A percentile compares a stretch with the other conserved stretches of the same genome.
phyloP scores from a whole-genome alignment of 2,888 invertebrate species.

The Prosapia bicincta region DNA sequence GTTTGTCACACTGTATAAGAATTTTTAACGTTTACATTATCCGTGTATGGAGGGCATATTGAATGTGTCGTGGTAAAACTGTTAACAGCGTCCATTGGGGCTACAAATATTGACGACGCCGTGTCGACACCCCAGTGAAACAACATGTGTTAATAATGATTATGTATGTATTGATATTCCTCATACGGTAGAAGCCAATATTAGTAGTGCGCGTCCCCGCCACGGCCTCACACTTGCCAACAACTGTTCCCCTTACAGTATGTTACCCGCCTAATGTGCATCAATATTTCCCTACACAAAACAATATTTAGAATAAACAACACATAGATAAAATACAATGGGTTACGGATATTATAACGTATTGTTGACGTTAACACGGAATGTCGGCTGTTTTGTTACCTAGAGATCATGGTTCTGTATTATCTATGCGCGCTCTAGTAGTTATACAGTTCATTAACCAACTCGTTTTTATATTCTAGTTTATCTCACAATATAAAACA shows the following conservation, averaged over 20 bases:
- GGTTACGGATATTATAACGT: too few relatives aligned
- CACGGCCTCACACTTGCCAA: not conserved
- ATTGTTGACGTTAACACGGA: too few relatives aligned
- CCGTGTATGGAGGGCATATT: not conserved
- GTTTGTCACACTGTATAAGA: not conserved
- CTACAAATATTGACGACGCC: not conserved
- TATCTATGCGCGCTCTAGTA: too few relatives aligned
- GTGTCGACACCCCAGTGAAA: not conserved
- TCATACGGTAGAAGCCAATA: not conserved
- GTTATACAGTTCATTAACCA: too few relatives aligned
- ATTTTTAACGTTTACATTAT: not conserved
- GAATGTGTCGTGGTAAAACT: not conserved
- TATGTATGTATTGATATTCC: not conserved
- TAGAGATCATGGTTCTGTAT: too few relatives aligned
- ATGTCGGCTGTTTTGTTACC: too few relatives aligned
- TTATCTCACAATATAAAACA: too few relatives aligned
- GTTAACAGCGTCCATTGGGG: not conserved
- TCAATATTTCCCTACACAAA: not conserved
- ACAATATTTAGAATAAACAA: too few relatives aligned
- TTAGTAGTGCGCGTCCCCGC: not conserved
- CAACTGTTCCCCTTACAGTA: not conserved
- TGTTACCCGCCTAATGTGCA: not conserved
- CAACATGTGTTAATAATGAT: constrained; percentile 2
- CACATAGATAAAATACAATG: too few relatives aligned
- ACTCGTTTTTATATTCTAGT: too few relatives aligned